A percentile compares a stretch with the other conserved stretches of the same genome.
Evolutionary conservation across 2,113 vertebrate genomes (phyloP).

Genomic region (Megaceryle torquata): DNA sequence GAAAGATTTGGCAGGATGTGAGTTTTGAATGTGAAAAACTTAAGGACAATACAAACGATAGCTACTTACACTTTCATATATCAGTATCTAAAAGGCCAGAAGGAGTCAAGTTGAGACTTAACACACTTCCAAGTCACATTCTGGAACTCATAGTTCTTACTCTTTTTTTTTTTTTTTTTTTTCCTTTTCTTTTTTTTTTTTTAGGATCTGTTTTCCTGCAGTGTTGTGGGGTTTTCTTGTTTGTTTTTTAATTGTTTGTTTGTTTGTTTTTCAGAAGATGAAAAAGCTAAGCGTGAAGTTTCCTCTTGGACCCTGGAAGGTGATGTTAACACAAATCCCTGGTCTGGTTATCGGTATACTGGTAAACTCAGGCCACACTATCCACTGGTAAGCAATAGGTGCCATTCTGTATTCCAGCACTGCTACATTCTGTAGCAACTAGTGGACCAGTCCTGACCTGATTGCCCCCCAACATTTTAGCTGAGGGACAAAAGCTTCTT

Average conservation of each 20-base stretch:
- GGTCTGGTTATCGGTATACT: slow-evolving; percentile 94
- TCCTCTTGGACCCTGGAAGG: slow-evolving; percentile 86
- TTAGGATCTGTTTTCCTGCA: background rate
- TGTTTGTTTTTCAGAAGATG: slow-evolving; percentile 80
- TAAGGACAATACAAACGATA: background rate
- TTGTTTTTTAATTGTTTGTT: background rate
- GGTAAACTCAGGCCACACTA: slow-evolving; percentile 94
- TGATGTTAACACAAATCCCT: slow-evolving; percentile 93
- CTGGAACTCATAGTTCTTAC: background rate
- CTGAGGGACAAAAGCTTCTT: background rate
- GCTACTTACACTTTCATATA: background rate
- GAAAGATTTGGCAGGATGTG: background rate
- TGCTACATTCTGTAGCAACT: background rate
- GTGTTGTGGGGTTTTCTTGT: background rate
- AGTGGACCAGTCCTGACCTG: background rate
- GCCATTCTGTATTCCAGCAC: background rate
- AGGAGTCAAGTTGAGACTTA: background rate
- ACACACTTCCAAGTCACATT: background rate
- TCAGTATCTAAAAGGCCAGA: background rate
- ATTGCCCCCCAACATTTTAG: background rate
- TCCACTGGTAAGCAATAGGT: slow-evolving; percentile 83
- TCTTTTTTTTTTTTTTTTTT: background rate
- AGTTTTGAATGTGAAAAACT: background rate
- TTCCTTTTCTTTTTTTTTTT: background rate
- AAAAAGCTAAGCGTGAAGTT: slow-evolving; percentile 85